phyloP scores from a whole-genome alignment of 2,888 invertebrate genomes.

The Ormyrus pomaceus region DNA sequence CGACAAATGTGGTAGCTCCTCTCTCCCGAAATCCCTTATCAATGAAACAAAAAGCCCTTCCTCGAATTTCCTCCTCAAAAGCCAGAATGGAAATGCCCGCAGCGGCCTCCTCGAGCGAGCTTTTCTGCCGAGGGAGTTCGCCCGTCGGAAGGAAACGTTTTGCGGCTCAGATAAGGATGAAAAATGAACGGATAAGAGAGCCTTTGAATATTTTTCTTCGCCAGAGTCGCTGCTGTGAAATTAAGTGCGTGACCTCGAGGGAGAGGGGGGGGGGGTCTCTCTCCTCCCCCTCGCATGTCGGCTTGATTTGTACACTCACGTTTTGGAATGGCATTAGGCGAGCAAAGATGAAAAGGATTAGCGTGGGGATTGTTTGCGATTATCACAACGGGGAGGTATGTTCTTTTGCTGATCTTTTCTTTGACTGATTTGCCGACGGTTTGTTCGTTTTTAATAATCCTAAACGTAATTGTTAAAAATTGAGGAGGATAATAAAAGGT shows the following conservation, averaged over 20 bases:
- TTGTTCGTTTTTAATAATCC: background rate
- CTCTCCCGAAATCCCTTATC: background rate
- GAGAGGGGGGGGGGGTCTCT: background rate
- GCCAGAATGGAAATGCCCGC: conserved; percentile 10
- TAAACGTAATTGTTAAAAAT: background rate
- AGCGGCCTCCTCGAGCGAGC: background rate
- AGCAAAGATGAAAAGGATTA: background rate
- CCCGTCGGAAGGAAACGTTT: background rate
- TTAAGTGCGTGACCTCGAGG: background rate
- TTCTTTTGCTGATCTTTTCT: background rate
- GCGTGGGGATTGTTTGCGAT: background rate
- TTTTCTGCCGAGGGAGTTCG: too few species aligned
- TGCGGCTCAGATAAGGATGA: conserved; percentile 28
- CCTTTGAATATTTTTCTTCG: conserved; percentile 13
- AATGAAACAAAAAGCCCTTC: background rate
- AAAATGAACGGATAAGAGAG: conserved; percentile 15
- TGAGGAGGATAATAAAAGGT: background rate
- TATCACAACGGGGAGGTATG: background rate
- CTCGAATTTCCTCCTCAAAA: conserved; percentile 19
- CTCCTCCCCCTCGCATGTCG: too few species aligned
- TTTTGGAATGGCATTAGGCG: background rate
- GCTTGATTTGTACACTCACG: background rate
- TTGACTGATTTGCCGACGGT: background rate
- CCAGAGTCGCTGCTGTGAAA: background rate
- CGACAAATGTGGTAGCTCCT: background rate